These are phyloP conservation scores for Polypedilum vanderplanki DNA, from an alignment of 1,140 invertebrate species.

Conservation along the genomic window DNA sequence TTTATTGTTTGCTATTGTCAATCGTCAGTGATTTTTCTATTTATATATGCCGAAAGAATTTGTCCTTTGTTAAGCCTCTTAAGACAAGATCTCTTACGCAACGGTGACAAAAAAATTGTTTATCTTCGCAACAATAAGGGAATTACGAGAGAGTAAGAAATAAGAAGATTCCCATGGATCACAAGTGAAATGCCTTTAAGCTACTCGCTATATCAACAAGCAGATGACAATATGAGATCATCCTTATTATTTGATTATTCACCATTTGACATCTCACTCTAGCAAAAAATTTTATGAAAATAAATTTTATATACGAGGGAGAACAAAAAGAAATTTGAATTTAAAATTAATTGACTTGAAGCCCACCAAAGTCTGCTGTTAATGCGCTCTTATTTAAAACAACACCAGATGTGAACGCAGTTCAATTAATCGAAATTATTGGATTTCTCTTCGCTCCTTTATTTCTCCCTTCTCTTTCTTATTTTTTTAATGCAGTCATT, in stretches of 20 bases:
- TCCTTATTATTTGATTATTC: constrained; percentile 11
- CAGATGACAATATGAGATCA: not conserved
- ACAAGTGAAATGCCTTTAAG: constrained; percentile 9
- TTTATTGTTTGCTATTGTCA: too few species aligned
- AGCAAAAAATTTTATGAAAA: not conserved
- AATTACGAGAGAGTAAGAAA: not conserved
- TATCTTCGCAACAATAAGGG: not conserved
- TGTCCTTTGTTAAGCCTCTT: not conserved
- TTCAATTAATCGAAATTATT: constrained; percentile 20
- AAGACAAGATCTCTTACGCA: not conserved
- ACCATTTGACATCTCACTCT: constrained; percentile 11
- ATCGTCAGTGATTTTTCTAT: too few species aligned
- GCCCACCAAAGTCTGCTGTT: not conserved
- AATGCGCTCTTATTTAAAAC: not conserved
- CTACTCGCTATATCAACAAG: not conserved
- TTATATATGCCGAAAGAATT: too few species aligned
- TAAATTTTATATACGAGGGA: not conserved
- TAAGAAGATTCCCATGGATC: constrained; percentile 25
- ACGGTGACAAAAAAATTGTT: not conserved
- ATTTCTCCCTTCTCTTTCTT: not conserved
- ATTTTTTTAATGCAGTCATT: not conserved
- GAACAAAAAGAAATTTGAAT: not conserved
- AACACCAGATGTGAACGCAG: constrained; percentile 3
- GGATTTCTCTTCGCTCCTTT: not conserved
- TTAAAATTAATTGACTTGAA: not conserved